Conservation (phyloP, 2,797 vertebrate genomes). For the Hephaestus fuliginosus region DNA sequence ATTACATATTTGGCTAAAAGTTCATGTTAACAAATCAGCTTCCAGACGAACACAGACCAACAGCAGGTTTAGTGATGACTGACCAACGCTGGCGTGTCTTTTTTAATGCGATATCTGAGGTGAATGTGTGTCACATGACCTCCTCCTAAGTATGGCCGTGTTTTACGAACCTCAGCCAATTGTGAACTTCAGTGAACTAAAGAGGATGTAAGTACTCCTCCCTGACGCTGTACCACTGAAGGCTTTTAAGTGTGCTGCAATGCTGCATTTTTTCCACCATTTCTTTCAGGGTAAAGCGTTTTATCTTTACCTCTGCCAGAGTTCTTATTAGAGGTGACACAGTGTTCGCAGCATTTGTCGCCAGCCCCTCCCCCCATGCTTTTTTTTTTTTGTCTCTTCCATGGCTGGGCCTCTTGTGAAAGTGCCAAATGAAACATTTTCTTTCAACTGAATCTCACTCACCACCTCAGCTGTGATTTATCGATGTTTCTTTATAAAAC, state of each 20-base stretch:
- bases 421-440: constrained; percentile 36
- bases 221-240: neutral
- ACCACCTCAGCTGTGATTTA: neutral
- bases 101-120: too few relatives aligned
- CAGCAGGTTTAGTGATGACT: too few relatives aligned
- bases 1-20: too few relatives aligned
- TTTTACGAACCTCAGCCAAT: too few relatives aligned
- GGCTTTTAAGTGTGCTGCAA: neutral
- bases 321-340: constrained; percentile 30
- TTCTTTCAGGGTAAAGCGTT: constrained; percentile 21
- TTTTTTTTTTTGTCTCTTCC: neutral
- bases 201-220: too few relatives aligned
- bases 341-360: constrained; percentile 25
- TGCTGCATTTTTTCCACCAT: neutral
- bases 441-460: constrained; percentile 1
- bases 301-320: constrained; percentile 30
- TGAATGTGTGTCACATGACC: too few relatives aligned
- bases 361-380: neutral
- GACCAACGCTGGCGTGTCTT: too few relatives aligned
- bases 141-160: too few relatives aligned
- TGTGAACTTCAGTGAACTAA: too few relatives aligned
- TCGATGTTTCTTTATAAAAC: neutral
- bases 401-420: constrained; percentile 18
- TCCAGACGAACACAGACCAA: too few relatives aligned
- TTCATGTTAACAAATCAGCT: too few relatives aligned